Evolutionary conservation across 2,888 invertebrate species (phyloP), one percentile per base, ranked within the genome.

Genomic region (Lymantria dispar): DNA sequence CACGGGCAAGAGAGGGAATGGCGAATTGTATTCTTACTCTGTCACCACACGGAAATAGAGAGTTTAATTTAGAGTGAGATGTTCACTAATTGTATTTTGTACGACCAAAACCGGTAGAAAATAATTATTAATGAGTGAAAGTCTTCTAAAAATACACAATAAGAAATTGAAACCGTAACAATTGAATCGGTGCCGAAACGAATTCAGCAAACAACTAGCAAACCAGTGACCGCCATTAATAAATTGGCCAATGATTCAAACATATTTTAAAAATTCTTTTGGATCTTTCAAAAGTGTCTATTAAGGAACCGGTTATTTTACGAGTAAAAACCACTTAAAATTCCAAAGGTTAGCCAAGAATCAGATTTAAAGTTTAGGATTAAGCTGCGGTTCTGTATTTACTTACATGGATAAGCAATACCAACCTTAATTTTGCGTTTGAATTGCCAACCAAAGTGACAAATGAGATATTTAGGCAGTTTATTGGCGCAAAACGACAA

Each of bases 321-420:
- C 68, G 83, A 80, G 74, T 72, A 65, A 66, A 63, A 68, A 70
- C 2, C 80, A 80, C 79, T 81, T 80, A 76, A 83, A 74, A 79
- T 80, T 78, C 78, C 72, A 58, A 62, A 70, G 68, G 76, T 74
- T 73, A 75, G 70, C 66, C 76, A 78, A 74, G 78, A 84, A 85
- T 82, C 77, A 72, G 74, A 74, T 83, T 76, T 77, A 78, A 77
- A 75, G 74, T 77, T 74, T 72, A 79, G 76, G n/a, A n/a, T n/a
- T n/a, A n/a, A n/a, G n/a, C n/a, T n/a, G n/a, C n/a, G n/a, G n/a
- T n/a, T n/a, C n/a, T n/a, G n/a, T n/a, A n/a, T n/a, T n/a, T n/a
- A n/a, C n/a, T n/a, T n/a, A n/a, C n/a, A n/a, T n/a, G n/a, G n/a
- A n/a, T n/a, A n/a, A n/a, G n/a, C n/a, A n/a, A n/a, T n/a, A n/a